These are phyloP conservation scores for Nomada ferruginata DNA, from an alignment of 2,888 invertebrate genomes.

Conservation along the genomic window DNA sequence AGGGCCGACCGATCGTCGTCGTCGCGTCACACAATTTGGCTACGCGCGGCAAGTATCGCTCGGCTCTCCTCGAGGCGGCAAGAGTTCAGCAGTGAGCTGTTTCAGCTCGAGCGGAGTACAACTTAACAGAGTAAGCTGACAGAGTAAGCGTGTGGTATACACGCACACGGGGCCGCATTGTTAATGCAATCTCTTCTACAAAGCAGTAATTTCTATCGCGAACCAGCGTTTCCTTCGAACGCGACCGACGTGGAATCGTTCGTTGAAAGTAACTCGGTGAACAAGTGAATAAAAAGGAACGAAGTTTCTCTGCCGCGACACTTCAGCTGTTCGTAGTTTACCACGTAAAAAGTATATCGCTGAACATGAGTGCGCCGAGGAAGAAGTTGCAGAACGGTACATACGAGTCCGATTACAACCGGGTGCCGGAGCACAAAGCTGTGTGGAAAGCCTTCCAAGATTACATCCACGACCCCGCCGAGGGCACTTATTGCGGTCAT, in stretches of 20 bases:
- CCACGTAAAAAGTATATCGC: no score
- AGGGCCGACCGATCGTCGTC: slow-evolving; percentile 37
- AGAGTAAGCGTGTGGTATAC: neutral
- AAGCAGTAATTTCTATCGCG: no score
- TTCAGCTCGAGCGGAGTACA: slow-evolving; percentile 24
- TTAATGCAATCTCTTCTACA: no score
- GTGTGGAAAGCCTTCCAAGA: slow-evolving; percentile 77
- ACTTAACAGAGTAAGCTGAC: no score
- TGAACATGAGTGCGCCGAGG: slow-evolving; percentile 70
- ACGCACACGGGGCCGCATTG: no score
- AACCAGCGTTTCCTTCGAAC: neutral
- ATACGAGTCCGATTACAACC: slow-evolving; percentile 76
- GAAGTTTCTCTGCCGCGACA: no score
- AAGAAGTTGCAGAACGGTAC: slow-evolving; percentile 71
- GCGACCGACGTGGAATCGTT: neutral
- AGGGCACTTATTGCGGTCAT: slow-evolving; percentile 87
- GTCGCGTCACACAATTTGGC: slow-evolving; percentile 13
- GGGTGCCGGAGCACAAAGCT: slow-evolving; percentile 73
- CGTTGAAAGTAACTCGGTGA: neutral
- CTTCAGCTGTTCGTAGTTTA: no score
- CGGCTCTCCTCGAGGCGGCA: slow-evolving; percentile 13
- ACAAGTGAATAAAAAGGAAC: no score
- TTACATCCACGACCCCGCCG: slow-evolving; percentile 86
- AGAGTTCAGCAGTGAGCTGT: slow-evolving; percentile 29
- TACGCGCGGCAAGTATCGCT: slow-evolving; percentile 31